phyloP scores from a whole-genome alignment of 2,888 invertebrate species.

The Tipula lateralis region DNA sequence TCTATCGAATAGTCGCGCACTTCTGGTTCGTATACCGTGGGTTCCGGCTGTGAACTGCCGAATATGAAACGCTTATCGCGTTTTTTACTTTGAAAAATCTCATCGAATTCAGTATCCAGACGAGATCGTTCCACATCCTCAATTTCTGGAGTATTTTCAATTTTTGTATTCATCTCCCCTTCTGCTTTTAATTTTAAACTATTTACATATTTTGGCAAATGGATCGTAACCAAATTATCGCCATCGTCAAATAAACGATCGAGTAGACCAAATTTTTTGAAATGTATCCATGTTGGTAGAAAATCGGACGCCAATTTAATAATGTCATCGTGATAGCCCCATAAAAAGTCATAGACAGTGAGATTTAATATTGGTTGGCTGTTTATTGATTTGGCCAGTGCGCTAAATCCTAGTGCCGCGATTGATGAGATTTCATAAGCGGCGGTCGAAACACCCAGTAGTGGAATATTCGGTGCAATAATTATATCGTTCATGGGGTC shows the following conservation, averaged over 20 bases:
- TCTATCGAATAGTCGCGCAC: conserved; percentile 53
- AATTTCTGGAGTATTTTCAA: neutral
- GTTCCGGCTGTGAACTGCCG: conserved; percentile 39
- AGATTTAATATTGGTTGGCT: conserved; percentile 60
- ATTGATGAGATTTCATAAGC: conserved; percentile 43
- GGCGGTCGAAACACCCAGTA: conserved; percentile 42
- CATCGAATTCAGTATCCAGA: neutral
- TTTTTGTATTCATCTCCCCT: neutral
- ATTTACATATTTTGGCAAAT: conserved; percentile 42
- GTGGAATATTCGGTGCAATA: conserved; percentile 64
- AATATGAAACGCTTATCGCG: neutral
- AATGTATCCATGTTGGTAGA: conserved; percentile 68
- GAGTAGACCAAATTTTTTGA: conserved; percentile 72
- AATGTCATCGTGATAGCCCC: conserved; percentile 76
- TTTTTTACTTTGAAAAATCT: neutral
- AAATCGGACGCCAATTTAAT: conserved; percentile 64
- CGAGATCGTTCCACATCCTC: neutral
- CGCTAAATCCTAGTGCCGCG: conserved; percentile 57
- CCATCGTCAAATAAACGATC: conserved; percentile 72
- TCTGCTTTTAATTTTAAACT: neutral
- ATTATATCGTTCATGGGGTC: conserved; percentile 58
- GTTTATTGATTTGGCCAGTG: conserved; percentile 54
- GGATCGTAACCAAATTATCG: conserved; percentile 55
- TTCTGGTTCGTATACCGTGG: conserved; percentile 38
- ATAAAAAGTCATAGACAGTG: conserved; percentile 65